A percentile compares a stretch with the other conserved stretches of the same genome.
phyloP scores from a whole-genome alignment of 2,113 vertebrate genomes.

The Dipodomys spectabilis region DNA sequence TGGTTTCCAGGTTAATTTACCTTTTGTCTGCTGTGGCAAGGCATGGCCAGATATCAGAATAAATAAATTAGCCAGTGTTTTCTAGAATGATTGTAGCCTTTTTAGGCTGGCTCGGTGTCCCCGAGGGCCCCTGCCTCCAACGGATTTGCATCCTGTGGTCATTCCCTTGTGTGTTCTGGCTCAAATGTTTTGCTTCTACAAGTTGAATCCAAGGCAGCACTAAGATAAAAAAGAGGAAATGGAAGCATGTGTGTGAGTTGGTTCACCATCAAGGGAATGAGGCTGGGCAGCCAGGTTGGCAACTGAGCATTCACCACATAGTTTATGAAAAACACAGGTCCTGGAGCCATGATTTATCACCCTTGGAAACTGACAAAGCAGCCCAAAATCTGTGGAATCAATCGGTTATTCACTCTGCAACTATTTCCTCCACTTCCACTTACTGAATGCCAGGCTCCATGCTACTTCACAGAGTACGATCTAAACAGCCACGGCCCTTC shows the following conservation, averaged over 20 bases:
- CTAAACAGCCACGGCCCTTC: not conserved
- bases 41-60: not conserved
- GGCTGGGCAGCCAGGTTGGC: not conserved
- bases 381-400: constrained; percentile 55
- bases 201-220: not conserved
- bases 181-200: not conserved
- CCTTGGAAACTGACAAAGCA: constrained; percentile 30
- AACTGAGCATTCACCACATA: constrained; percentile 32
- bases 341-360: constrained; percentile 41
- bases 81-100: not conserved
- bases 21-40: not conserved
- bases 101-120: not conserved
- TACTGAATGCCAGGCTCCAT: not conserved
- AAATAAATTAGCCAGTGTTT: constrained; percentile 16
- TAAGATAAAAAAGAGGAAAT: not conserved
- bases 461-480: constrained; percentile 22
- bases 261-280: not conserved
- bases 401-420: constrained; percentile 54
- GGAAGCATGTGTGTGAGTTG: not conserved
- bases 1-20: constrained; percentile 42
- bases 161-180: not conserved
- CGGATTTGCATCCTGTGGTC: not conserved
- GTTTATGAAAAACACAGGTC: constrained; percentile 55
- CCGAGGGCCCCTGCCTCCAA: not conserved
- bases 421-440: constrained; percentile 34